These are phyloP conservation scores for Machimus atricapillus DNA, from an alignment of 2,888 invertebrate genomes.

Conservation along the genomic window DNA sequence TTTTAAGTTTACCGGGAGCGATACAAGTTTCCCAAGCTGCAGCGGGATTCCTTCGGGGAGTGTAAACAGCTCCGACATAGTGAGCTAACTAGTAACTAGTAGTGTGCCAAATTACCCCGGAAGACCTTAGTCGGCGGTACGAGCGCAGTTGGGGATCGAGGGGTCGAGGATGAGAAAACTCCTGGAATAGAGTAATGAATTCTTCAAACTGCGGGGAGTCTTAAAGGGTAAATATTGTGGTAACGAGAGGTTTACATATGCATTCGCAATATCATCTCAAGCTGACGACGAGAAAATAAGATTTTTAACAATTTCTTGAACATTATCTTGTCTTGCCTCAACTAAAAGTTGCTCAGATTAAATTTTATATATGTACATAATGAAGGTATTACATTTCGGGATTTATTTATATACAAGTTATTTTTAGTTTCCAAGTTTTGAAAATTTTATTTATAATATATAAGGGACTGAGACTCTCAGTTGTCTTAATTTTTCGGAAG, in stretches of 20 bases:
- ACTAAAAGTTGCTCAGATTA: too few species aligned
- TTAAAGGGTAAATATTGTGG: neutral
- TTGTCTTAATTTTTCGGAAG: too few species aligned
- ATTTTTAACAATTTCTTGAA: too few species aligned
- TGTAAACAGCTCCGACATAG: neutral
- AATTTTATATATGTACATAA: too few species aligned
- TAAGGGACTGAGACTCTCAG: too few species aligned
- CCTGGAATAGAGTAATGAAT: neutral
- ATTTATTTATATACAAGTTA: too few species aligned
- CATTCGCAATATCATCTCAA: too few species aligned
- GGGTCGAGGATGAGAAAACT: neutral
- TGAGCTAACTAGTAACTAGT: neutral
- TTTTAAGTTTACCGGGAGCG: neutral
- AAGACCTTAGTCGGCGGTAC: neutral
- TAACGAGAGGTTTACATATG: neutral
- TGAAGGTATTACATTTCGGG: too few species aligned
- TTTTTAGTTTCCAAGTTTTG: too few species aligned
- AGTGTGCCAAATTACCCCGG: neutral
- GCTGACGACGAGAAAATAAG: too few species aligned
- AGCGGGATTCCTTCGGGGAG: neutral
- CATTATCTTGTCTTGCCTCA: too few species aligned
- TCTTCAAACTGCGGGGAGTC: neutral
- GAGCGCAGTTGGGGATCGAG: neutral
- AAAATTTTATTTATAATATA: too few species aligned
- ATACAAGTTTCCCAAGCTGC: neutral